A percentile compares a stretch with the other conserved stretches of the same genome.
Conservation (phyloP, 1,140 invertebrate genomes). For the Mamestra configurata region DNA sequence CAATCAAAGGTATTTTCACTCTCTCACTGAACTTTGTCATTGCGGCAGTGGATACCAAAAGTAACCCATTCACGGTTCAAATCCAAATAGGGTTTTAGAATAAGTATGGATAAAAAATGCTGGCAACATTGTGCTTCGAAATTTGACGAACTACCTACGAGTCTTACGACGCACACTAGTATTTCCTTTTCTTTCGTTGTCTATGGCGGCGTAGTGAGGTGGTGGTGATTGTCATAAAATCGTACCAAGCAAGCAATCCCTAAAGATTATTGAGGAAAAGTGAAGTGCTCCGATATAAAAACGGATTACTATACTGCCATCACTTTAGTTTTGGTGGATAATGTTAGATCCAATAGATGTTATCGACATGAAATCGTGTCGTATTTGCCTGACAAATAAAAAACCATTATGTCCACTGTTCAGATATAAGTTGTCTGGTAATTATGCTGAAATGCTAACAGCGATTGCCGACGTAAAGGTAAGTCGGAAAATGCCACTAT, state of each 20-base stretch:
- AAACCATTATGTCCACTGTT: conserved; percentile 83
- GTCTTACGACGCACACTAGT: conserved; percentile 40
- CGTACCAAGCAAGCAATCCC: conserved; percentile 39
- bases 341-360: conserved; percentile 69
- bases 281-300: conserved; percentile 53
- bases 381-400: conserved; percentile 80
- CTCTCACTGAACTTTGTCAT: no score
- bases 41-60: no score
- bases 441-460: conserved; percentile 86
- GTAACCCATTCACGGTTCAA: no score
- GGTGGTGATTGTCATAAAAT: conserved; percentile 42
- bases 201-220: conserved; percentile 53
- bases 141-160: not conserved
- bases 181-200: conserved; percentile 46
- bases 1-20: no score
- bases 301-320: conserved; percentile 62
- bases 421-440: conserved; percentile 83
- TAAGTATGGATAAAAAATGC: not conserved
- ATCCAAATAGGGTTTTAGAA: not conserved
- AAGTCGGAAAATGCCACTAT: conserved; percentile 46
- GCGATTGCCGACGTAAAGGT: conserved; percentile 84
- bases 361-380: conserved; percentile 78
- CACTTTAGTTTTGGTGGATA: conserved; percentile 66
- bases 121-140: conserved; percentile 38
- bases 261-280: conserved; percentile 45